Conservation (phyloP, 2,888 invertebrate genomes). For the Limulus polyphemus region DNA sequence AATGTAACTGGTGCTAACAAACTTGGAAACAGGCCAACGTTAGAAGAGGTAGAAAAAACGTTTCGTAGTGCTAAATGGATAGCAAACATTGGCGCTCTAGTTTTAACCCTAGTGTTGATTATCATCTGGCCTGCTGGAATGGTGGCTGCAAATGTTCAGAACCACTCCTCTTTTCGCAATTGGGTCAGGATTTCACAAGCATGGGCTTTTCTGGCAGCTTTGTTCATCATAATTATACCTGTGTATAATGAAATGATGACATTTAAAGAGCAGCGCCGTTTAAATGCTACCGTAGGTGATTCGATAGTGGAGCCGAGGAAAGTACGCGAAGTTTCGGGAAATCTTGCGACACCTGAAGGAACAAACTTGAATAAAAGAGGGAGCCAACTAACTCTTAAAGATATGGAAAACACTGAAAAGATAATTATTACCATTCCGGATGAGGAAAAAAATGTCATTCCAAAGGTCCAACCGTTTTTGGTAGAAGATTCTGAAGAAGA, state of each 20-base stretch:
- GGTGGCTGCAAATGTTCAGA: not conserved
- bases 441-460: too few relatives aligned
- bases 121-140: not conserved
- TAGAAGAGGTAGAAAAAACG: not conserved
- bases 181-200: not conserved
- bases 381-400: too few relatives aligned
- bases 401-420: too few relatives aligned
- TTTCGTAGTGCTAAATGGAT: conserved; percentile 1
- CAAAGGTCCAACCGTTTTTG: too few relatives aligned
- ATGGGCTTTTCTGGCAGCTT: conserved; percentile 1
- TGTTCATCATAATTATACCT: not conserved
- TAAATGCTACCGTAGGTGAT: too few relatives aligned
- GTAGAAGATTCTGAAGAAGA: too few relatives aligned
- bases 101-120: not conserved
- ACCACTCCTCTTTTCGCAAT: not conserved
- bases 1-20: not conserved
- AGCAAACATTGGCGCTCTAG: not conserved
- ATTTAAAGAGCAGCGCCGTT: not conserved
- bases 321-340: too few relatives aligned
- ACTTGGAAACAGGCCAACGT: not conserved
- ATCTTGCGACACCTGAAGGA: too few relatives aligned
- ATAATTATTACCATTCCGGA: too few relatives aligned
- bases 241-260: not conserved
- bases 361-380: too few relatives aligned
- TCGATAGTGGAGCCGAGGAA: too few relatives aligned